A percentile compares a stretch with the other conserved stretches of the same genome.
Conservation (phyloP, 1,140 invertebrate genomes). For the Chelonus insularis region DNA sequence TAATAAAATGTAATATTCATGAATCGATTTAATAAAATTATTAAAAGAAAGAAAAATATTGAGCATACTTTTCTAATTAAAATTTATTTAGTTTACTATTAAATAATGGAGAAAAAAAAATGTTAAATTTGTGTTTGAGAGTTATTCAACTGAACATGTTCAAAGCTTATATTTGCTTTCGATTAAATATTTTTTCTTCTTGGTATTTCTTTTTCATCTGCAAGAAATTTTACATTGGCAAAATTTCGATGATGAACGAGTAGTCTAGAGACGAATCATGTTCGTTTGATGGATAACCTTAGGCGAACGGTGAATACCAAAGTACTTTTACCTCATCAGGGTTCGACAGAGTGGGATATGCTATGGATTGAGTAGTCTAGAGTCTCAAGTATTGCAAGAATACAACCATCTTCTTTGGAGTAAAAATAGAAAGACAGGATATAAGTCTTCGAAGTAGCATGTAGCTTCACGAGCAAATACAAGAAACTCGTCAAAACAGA, state of each 20-base stretch:
- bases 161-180: too few relatives aligned
- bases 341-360: constrained; percentile 19
- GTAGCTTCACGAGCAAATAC: constrained; percentile 31
- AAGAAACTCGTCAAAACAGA: constrained; percentile 28
- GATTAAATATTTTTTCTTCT: not conserved
- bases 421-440: constrained; percentile 23
- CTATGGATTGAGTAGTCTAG: constrained; percentile 30
- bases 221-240: constrained; percentile 19
- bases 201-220: not conserved
- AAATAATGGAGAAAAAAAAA: too few relatives aligned
- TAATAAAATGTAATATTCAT: too few relatives aligned
- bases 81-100: too few relatives aligned
- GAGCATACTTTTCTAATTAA: too few relatives aligned
- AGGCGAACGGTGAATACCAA: constrained; percentile 19
- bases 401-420: not conserved
- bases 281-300: constrained; percentile 33
- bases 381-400: constrained; percentile 20
- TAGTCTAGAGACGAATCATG: constrained; percentile 30
- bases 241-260: constrained; percentile 27
- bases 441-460: not conserved
- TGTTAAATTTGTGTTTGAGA: too few relatives aligned
- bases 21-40: too few relatives aligned
- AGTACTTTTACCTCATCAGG: constrained; percentile 33
- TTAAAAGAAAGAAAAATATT: too few relatives aligned
- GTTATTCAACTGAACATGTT: too few relatives aligned